A percentile compares a stretch with the other conserved stretches of the same genome.
Conservation (phyloP, 2,113 vertebrate genomes). For the Plotosus lineatus region DNA sequence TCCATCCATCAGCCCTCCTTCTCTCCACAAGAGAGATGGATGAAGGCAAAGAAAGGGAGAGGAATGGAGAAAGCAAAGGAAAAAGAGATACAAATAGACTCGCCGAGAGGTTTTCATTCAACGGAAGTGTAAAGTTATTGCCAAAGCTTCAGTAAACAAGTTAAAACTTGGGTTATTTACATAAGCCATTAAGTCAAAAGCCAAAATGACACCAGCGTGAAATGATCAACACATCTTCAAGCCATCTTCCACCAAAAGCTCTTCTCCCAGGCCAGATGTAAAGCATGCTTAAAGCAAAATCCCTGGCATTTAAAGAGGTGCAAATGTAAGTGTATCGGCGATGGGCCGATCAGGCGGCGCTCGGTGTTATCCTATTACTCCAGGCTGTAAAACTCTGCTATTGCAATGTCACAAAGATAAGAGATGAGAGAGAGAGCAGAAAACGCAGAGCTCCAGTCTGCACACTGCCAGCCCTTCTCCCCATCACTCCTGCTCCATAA, state of each 20-base stretch:
- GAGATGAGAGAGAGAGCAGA: conserved; percentile 44
- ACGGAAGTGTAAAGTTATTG: neutral
- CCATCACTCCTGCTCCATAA: conserved; percentile 27
- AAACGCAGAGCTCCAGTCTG: conserved; percentile 28
- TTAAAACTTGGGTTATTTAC: neutral
- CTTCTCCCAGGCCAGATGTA: conserved; percentile 3
- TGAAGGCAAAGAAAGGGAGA: conserved; percentile 13
- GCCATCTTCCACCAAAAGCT: neutral
- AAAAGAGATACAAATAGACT: neutral
- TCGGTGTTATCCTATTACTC: conserved; percentile 45
- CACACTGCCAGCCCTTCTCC: conserved; percentile 30
- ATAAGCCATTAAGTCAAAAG: conserved; percentile 8
- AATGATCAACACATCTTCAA: conserved; percentile 26
- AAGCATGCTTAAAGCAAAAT: conserved; percentile 25
- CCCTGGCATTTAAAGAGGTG: conserved; percentile 37
- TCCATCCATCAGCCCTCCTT: conserved; percentile 49
- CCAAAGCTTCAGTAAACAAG: conserved; percentile 9
- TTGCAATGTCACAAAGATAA: conserved; percentile 48
- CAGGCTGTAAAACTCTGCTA: conserved; percentile 47
- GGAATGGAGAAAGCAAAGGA: neutral
- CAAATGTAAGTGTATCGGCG: conserved; percentile 44
- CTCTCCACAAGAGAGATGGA: conserved; percentile 39
- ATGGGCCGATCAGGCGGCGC: conserved; percentile 46
- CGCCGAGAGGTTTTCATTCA: neutral
- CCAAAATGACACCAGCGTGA: neutral